Evolutionary conservation across 2,888 invertebrate species (phyloP).

Genomic region (Tiliacea citrago): DNA sequence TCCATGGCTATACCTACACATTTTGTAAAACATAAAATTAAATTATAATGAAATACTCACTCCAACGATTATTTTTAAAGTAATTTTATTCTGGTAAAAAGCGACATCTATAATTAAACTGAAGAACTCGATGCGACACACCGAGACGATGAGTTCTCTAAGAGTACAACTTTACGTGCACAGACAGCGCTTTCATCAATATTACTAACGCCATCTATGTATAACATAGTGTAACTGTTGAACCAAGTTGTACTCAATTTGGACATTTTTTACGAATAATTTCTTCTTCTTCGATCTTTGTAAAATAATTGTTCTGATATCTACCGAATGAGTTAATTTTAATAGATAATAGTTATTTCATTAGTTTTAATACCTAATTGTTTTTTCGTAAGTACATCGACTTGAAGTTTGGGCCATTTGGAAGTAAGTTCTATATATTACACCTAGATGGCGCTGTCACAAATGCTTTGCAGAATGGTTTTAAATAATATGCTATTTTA

Average conservation of each 20-base stretch:
- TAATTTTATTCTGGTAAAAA: background rate
- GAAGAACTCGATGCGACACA: background rate
- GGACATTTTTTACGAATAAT: background rate
- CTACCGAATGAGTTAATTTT: background rate
- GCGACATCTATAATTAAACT: constrained; percentile 1
- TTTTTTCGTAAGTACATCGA: background rate
- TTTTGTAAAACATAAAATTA: background rate
- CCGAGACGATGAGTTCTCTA: rapidly evolving
- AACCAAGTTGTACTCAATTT: background rate
- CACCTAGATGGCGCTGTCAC: constrained; percentile 29
- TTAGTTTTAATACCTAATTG: background rate
- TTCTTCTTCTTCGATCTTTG: background rate
- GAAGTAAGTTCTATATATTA: background rate
- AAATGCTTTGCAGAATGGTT: background rate
- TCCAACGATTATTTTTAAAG: background rate
- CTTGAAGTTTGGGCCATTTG: background rate
- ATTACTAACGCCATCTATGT: background rate
- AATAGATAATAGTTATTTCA: background rate
- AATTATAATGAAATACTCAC: background rate
- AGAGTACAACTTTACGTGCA: background rate
- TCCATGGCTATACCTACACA: background rate
- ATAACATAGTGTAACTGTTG: background rate
- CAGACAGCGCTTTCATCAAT: constrained; percentile 23
- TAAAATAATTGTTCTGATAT: background rate
- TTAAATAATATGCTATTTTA: background rate